phyloP scores from a whole-genome alignment of 37 sponge, comb jelly and placozoan genomes.

The Axinella damicornis region DNA sequence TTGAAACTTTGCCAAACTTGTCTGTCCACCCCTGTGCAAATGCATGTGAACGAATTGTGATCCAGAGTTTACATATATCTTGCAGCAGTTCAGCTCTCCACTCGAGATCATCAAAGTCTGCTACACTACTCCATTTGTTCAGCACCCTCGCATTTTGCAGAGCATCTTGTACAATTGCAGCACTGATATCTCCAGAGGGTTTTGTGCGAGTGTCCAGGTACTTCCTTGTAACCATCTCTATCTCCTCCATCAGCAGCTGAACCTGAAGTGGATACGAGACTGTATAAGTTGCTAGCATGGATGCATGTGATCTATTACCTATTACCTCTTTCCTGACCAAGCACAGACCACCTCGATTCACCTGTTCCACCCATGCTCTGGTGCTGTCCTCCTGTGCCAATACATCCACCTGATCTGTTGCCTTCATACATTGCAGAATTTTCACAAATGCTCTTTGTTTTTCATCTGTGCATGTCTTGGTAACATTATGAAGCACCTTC shows the following conservation, averaged over 20 bases:
- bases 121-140: not conserved
- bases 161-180: not conserved
- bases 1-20: not conserved
- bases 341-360: conserved; percentile 18
- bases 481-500: not conserved
- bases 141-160: not conserved
- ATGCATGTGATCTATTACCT: no score
- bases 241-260: not conserved
- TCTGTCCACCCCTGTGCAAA: conserved; percentile 1
- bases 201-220: not conserved
- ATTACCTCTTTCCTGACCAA: not conserved
- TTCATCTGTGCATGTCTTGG: not conserved
- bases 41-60: not conserved
- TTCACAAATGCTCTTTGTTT: not conserved
- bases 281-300: no score
- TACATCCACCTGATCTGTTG: not conserved
- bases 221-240: conserved; percentile 1
- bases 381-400: not conserved
- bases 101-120: not conserved
- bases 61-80: not conserved
- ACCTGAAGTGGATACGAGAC: no score
- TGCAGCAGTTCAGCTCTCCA: not conserved
- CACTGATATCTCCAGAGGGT: not conserved
- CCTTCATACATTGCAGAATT: not conserved
- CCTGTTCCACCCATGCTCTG: not conserved